phyloP scores from a whole-genome alignment of 1,140 invertebrate species.

The Drosophila pandora region DNA sequence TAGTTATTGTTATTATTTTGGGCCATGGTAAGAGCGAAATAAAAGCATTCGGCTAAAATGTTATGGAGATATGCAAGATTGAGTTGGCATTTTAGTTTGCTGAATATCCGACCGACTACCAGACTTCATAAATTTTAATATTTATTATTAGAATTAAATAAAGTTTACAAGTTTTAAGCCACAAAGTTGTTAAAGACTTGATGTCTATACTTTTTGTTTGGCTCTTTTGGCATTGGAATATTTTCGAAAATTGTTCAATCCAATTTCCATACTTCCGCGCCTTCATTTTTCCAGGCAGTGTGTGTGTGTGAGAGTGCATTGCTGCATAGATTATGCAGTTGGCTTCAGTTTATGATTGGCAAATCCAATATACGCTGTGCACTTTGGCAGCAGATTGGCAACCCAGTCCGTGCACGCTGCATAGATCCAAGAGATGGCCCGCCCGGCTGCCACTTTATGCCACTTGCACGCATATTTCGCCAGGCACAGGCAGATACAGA shows the following conservation, averaged over 20 bases:
- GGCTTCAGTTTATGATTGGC: conserved; percentile 80
- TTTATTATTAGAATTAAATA: too few relatives aligned
- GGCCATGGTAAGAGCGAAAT: conserved; percentile 26
- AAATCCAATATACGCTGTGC: conserved; percentile 79
- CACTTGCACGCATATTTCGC: conserved; percentile 75
- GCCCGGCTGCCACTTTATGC: conserved; percentile 70
- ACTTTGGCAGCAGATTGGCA: conserved; percentile 77
- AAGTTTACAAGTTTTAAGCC: not conserved
- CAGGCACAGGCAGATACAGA: conserved; percentile 32
- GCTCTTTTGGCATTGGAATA: not conserved
- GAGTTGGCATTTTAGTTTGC: conserved; percentile 1
- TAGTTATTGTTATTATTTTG: conserved; percentile 77
- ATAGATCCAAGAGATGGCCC: conserved; percentile 25
- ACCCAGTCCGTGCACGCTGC: conserved; percentile 15
- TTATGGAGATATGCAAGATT: conserved; percentile 25
- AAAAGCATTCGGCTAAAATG: conserved; percentile 25
- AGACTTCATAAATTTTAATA: too few relatives aligned
- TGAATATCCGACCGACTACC: not conserved
- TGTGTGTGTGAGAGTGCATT: conserved; percentile 54
- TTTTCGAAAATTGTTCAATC: conserved; percentile 35
- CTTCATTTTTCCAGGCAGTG: conserved; percentile 3
- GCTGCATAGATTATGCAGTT: conserved; percentile 80
- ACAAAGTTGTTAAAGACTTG: not conserved
- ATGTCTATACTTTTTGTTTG: not conserved
- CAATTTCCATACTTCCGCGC: conserved; percentile 21